Percentiles rank a stretch among this genome's conserved stretches.
phyloP scores from a whole-genome alignment of 2,113 vertebrate genomes.

The Electrona antarctica region DNA sequence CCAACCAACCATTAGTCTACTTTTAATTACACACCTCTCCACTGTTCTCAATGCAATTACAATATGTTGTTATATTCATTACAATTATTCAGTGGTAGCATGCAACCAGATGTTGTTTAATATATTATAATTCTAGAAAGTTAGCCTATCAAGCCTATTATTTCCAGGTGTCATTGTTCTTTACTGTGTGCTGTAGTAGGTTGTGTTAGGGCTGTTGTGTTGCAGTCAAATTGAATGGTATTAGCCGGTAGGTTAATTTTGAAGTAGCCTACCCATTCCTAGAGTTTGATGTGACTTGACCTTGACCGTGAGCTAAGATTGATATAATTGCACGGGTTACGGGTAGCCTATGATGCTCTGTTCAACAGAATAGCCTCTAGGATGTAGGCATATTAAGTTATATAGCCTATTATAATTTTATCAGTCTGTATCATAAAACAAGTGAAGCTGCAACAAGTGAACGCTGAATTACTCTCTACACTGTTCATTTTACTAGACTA shows the following conservation, averaged over 20 bases:
- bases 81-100: background rate
- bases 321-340: background rate
- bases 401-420: no score
- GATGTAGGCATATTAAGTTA: no score
- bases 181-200: background rate
- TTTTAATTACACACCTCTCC: background rate
- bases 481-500: background rate
- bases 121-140: background rate
- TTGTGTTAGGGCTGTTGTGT: background rate
- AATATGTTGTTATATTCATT: constrained; percentile 8
- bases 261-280: background rate
- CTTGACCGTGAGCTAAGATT: constrained; percentile 26
- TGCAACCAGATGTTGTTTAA: constrained; percentile 3
- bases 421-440: no score
- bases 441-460: constrained; percentile 59
- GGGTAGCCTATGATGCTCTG: background rate
- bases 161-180: constrained; percentile 16
- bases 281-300: constrained; percentile 14
- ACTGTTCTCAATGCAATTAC: constrained; percentile 23
- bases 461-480: background rate
- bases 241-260: constrained; percentile 14
- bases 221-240: constrained; percentile 32
- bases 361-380: background rate
- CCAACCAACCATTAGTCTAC: background rate
- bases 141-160: background rate